A percentile compares a stretch with the other conserved stretches of the same genome.
These are phyloP conservation scores for Papilio elwesi DNA, from an alignment of 2,888 invertebrate genomes.

Conservation along the genomic window DNA sequence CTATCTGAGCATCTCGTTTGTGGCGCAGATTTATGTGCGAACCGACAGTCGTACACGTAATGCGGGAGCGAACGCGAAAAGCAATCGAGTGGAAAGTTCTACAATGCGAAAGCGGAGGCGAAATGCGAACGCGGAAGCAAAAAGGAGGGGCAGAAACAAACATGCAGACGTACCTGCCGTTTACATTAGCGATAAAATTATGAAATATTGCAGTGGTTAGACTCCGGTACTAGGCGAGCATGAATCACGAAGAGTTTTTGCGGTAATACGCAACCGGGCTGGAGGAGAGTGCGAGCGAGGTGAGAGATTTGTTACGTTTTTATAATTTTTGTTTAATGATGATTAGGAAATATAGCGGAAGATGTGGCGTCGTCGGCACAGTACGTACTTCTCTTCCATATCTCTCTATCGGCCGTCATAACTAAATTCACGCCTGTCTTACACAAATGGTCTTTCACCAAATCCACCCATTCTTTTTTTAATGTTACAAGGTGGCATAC, in stretches of 20 bases:
- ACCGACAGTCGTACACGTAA: slow-evolving; percentile 31
- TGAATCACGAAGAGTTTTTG: slow-evolving; percentile 53
- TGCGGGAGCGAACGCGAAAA: slow-evolving; percentile 44
- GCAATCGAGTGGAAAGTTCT: slow-evolving; percentile 55
- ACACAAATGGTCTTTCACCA: no score
- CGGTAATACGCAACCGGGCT: slow-evolving; percentile 48
- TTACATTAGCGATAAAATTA: slow-evolving; percentile 78
- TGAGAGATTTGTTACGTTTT: slow-evolving; percentile 27
- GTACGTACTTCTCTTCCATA: no score
- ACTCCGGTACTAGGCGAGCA: slow-evolving; percentile 44
- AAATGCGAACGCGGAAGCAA: slow-evolving; percentile 53
- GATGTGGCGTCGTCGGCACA: not conserved
- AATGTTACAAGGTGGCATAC: no score
- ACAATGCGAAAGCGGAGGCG: slow-evolving; percentile 52
- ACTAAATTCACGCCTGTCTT: no score
- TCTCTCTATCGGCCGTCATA: no score
- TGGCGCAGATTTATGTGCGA: slow-evolving; percentile 37
- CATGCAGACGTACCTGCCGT: slow-evolving; percentile 61
- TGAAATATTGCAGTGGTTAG: slow-evolving; percentile 64
- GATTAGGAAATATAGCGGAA: not conserved
- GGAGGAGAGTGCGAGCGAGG: slow-evolving; percentile 40
- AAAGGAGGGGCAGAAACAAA: slow-evolving; percentile 51
- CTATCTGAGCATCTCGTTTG: slow-evolving; percentile 33
- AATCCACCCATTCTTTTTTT: no score
- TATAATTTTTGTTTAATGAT: slow-evolving; percentile 19